phyloP scores from a whole-genome alignment of 2,113 vertebrate genomes.

The Cochlearius cochlearius region DNA sequence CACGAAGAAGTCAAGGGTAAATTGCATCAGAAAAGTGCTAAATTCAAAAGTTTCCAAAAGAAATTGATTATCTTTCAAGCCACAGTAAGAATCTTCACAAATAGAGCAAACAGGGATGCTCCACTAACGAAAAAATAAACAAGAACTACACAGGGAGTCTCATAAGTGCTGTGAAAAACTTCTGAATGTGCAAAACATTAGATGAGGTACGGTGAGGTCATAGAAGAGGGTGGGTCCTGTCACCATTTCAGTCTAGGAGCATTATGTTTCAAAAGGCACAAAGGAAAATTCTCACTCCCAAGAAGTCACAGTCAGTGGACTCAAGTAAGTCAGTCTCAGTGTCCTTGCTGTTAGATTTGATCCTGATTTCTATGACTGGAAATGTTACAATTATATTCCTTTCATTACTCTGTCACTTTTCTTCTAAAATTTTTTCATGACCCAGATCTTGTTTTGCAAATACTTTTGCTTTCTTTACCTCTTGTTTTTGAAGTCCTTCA shows the following conservation, averaged over 20 bases:
- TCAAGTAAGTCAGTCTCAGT: background rate
- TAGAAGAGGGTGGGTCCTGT: background rate
- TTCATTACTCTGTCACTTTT: background rate
- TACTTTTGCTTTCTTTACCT: background rate
- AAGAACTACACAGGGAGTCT: background rate
- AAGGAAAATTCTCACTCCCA: background rate
- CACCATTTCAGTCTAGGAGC: background rate
- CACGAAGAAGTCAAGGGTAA: background rate
- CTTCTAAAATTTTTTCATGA: background rate
- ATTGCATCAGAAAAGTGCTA: background rate
- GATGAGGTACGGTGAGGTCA: background rate
- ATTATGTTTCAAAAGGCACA: background rate
- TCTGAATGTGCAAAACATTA: background rate
- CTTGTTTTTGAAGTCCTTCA: background rate
- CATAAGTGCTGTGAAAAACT: background rate
- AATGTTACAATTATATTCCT: background rate
- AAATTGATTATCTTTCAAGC: background rate
- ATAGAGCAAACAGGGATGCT: background rate
- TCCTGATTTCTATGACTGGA: background rate
- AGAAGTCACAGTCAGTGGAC: background rate
- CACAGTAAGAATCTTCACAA: background rate
- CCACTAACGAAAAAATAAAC: background rate
- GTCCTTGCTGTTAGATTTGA: background rate
- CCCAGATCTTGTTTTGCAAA: background rate
- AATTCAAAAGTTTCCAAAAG: background rate